These are phyloP conservation scores for Micropterix aruncella DNA, from an alignment of 2,888 invertebrate genomes.

Conservation along the genomic window DNA sequence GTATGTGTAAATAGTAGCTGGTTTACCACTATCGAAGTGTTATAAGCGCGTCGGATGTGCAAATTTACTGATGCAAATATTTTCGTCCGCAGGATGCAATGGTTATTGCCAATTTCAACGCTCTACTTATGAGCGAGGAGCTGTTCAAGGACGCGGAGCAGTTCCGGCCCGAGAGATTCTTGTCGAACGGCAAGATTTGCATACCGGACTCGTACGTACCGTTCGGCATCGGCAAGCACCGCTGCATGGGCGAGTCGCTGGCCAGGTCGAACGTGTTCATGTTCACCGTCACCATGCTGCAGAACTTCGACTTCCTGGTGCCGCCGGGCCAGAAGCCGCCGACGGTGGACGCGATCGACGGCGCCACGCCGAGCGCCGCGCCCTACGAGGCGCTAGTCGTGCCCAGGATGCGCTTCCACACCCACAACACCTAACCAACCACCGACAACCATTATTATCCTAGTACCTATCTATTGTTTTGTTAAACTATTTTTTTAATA, in stretches of 20 bases:
- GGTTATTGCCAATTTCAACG: conserved; percentile 63
- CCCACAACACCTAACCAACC: too few species aligned
- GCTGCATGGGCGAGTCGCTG: conserved; percentile 61
- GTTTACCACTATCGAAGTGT: too few species aligned
- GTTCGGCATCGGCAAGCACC: conserved; percentile 64
- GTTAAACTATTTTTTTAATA: too few species aligned
- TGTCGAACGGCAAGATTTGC: conserved; percentile 43
- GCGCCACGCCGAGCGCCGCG: conserved; percentile 62
- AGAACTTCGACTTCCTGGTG: conserved; percentile 53
- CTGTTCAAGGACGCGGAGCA: conserved; percentile 53
- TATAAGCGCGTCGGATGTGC: too few species aligned
- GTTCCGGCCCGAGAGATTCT: conserved; percentile 65
- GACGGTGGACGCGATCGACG: conserved; percentile 53
- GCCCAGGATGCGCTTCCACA: conserved; percentile 22
- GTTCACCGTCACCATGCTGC: conserved; percentile 58
- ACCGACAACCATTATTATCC: too few species aligned
- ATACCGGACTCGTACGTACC: conserved; percentile 60
- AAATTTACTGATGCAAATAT: too few species aligned
- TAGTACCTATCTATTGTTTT: too few species aligned
- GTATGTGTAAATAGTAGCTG: too few species aligned
- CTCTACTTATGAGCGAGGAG: conserved; percentile 52
- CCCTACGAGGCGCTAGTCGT: conserved; percentile 55
- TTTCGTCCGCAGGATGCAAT: conserved; percentile 75
- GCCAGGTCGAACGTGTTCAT: conserved; percentile 61
- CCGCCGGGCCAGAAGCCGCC: conserved; percentile 51